Percentiles rank a stretch among this genome's conserved stretches.
Conservation (phyloP, 2,888 invertebrate species). For the Syritta pipiens region DNA sequence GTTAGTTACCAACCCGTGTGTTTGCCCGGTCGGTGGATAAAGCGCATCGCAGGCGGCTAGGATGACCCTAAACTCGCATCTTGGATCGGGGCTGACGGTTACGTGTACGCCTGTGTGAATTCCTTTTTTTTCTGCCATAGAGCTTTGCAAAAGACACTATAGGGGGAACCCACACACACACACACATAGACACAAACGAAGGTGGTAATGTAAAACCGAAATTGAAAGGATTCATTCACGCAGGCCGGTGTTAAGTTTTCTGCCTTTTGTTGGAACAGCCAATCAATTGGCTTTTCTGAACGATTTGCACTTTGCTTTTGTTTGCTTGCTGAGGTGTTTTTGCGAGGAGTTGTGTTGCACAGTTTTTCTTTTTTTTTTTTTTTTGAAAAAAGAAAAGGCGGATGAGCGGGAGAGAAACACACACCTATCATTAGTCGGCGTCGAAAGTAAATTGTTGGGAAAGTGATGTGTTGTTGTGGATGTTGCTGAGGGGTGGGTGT, state of each 20-base stretch:
- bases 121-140: constrained; percentile 21
- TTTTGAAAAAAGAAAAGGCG: too few species aligned
- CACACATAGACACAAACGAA: constrained; percentile 20
- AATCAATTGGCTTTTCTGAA: constrained; percentile 61
- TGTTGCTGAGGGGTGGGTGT: too few species aligned
- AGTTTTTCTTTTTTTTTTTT: too few species aligned
- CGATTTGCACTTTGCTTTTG: constrained; percentile 63
- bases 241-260: constrained; percentile 43
- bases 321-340: constrained; percentile 27
- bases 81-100: too few species aligned
- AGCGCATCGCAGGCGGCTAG: too few species aligned
- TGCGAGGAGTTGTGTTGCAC: not conserved
- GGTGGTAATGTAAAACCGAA: constrained; percentile 34
- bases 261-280: constrained; percentile 42
- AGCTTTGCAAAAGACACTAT: constrained; percentile 7
- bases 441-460: too few species aligned
- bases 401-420: too few species aligned
- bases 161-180: constrained; percentile 5
- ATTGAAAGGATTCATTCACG: constrained; percentile 65
- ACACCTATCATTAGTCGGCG: too few species aligned
- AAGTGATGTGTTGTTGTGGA: too few species aligned
- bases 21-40: constrained; percentile 18
- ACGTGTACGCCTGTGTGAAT: constrained; percentile 32
- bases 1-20: constrained; percentile 39
- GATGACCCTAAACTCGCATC: too few species aligned